Base-by-base conservation (phyloP, 2,888 invertebrate species). In the Punctoribates punctum region DNA sequence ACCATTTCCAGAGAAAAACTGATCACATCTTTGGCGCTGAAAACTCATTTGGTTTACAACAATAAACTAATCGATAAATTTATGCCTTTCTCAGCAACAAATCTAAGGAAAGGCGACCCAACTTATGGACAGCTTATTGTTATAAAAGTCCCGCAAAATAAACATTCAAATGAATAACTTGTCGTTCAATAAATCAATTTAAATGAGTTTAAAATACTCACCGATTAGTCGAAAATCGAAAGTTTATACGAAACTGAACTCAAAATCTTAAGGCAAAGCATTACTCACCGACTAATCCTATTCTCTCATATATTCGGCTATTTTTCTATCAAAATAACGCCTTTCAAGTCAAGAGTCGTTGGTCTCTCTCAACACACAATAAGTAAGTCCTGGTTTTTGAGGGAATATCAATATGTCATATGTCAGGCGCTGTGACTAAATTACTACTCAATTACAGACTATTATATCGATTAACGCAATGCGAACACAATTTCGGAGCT, bases 351-450 rank as follows among this genome's bases (percentile, higher is more conserved):
- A 74, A 74, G 62, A 20, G 17, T 38, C 42, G 67, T 17, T 67
- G 67, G 25, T 15, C 17, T 67, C 67, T 42, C 38, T 67, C 67
- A 67, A 42, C 20, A 65, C 42, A 72, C 72, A 72, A 72, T 20
- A 72, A 42, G 65, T 38, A 72, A 72, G 72, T 25, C 72, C 72
- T 72, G 72, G 72, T 72, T 72, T 70, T 72, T 72, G 72, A 48
- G 72, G 72, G 48, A 72, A 72, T 67, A 67, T 42, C 72, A 72
- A 72, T 46, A 72, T 65, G 65, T 65, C 72, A 72, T 67, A 20
- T 67, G 65, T 67, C 65, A 72, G 23, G 42, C 6, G 42, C 72
- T 72, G 34, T 29, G 27, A 65, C 25, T 72, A 72, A 48, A 72
- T 42, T 25, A 34, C 29, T 20, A 38, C 67, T 38, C 72, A 72